These are phyloP conservation scores for Spea multiplicata DNA, from an alignment of 2,113 vertebrate species.

Conservation along the genomic window DNA sequence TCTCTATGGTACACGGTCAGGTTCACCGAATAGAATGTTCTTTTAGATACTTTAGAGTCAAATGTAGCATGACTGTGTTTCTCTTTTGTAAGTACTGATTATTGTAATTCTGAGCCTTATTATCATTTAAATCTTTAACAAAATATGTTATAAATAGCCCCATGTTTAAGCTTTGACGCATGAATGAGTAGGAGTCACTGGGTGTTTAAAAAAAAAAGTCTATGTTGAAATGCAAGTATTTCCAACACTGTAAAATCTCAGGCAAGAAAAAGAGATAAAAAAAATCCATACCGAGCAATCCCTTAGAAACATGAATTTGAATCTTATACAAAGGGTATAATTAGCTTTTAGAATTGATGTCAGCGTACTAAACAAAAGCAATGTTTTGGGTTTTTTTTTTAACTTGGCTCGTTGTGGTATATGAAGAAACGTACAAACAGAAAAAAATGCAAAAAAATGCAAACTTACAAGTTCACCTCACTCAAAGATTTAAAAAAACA, in stretches of 20 bases:
- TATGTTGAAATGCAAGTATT: conserved; percentile 55
- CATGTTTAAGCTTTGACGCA: conserved; percentile 34
- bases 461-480: too few relatives aligned
- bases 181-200: conserved; percentile 46
- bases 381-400: too few relatives aligned
- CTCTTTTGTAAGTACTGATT: conserved; percentile 64
- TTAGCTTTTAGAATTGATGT: background rate
- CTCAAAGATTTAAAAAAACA: too few relatives aligned
- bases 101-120: conserved; percentile 63
- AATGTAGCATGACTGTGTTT: conserved; percentile 62
- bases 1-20: conserved; percentile 60
- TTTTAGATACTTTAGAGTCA: conserved; percentile 58
- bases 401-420: too few relatives aligned
- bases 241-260: conserved; percentile 40
- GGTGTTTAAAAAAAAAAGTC: conserved; percentile 32
- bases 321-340: background rate
- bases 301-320: background rate
- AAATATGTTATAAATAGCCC: conserved; percentile 50
- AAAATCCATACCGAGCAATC: background rate
- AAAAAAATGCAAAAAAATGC: too few relatives aligned
- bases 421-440: too few relatives aligned
- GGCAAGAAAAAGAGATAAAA: background rate
- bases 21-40: conserved; percentile 58
- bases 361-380: too few relatives aligned
- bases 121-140: conserved; percentile 54